These are phyloP conservation scores for Manacus vitellinus DNA, from an alignment of 2,113 vertebrate genomes.

Conservation along the genomic window DNA sequence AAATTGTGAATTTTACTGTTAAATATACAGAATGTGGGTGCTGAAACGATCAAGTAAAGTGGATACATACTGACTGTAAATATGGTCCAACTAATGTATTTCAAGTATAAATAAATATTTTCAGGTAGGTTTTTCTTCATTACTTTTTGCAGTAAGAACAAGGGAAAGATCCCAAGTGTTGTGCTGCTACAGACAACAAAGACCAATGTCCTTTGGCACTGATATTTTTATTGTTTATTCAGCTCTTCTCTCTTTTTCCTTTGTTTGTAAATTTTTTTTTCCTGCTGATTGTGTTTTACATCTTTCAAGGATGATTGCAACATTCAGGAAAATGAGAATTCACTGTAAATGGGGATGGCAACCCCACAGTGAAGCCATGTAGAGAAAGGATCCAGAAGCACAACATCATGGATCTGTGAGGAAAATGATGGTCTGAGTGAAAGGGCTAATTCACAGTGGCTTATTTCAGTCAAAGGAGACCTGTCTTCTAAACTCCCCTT, in stretches of 20 bases:
- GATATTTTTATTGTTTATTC: conserved; percentile 3
- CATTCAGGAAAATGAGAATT: not conserved
- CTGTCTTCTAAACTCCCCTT: not conserved
- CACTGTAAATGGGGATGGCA: not conserved
- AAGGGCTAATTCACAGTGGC: not conserved
- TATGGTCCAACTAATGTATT: not conserved
- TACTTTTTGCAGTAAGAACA: not conserved
- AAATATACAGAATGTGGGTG: not conserved
- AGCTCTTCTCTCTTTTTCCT: not conserved
- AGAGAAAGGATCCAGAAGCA: not conserved
- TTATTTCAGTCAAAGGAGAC: not conserved
- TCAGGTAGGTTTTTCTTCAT: not conserved
- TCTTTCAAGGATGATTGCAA: not conserved
- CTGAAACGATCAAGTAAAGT: not conserved
- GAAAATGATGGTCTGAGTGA: not conserved
- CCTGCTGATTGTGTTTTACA: not conserved
- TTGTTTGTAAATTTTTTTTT: not conserved
- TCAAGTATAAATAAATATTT: conserved; percentile 15
- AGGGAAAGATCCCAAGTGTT: not conserved
- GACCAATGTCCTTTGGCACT: not conserved
- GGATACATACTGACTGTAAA: not conserved
- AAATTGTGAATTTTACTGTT: conserved; percentile 45
- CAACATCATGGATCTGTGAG: not conserved
- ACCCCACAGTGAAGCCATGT: not conserved
- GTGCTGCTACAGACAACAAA: not conserved